Evolutionary conservation across 1,140 invertebrate genomes (phyloP), one percentile per base, ranked within the genome.

Genomic region (Pseudobourletiella spinata): DNA sequence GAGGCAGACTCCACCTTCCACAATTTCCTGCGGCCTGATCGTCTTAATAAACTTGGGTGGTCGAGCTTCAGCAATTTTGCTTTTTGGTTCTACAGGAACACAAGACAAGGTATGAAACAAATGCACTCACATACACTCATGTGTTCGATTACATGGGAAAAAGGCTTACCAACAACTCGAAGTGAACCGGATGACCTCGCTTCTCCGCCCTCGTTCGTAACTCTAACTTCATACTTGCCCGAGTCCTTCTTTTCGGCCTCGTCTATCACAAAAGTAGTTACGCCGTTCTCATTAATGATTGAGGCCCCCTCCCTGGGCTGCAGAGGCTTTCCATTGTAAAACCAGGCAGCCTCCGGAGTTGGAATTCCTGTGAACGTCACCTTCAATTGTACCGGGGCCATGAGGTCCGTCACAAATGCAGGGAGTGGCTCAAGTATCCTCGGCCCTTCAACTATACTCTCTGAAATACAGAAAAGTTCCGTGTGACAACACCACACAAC

Each of bases 161-260:
- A n/a, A n/a, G 48, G 4, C 48, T 51, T 50, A 65, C 64, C 59
- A 3, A 61, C 56, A 46, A 79, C 71, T 50, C 84, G 82, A 32
- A 93, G 81, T 2, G 87, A 84, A 43, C 88, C 84, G 0, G 86
- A 85, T 35, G 87, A 85, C 72, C 87, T 83, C 0, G 85, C 85
- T 74, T 91, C 84, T 26, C 87, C 84, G 50, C 79, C 83, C 70
- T 81, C 77, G 75, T 89, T 90, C 69, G 83, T 81, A 30, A 88
- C 82, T 26, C 84, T 76, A 2, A 92, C 82, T 77, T 92, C 89
- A 74, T 91, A 93, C 74, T 89, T 90, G 30, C 90, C 91, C 61
- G 79, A 79, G 71, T 88, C 86, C 67, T 86, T 85, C 70, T 86
- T 86, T 24, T 81, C 82, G 65, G 82, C 77, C 63, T 87, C 83